Percentiles rank a stretch among this genome's conserved stretches.
These are phyloP conservation scores for Scolopax mira DNA, from an alignment of 2,113 vertebrate species.

Conservation along the genomic window DNA sequence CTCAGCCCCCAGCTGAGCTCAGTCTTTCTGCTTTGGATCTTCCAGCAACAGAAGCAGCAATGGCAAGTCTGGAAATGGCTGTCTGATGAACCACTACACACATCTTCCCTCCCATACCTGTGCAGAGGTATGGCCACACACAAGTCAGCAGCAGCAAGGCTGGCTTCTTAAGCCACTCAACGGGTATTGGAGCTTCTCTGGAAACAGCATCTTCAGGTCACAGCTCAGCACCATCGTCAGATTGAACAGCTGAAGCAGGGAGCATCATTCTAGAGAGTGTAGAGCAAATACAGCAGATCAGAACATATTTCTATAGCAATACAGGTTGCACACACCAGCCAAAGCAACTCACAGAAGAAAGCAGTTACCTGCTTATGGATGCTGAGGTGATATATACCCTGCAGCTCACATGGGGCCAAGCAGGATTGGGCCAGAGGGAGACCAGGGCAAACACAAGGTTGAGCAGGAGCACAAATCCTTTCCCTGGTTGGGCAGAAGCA, in stretches of 20 bases:
- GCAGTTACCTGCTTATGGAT: not conserved
- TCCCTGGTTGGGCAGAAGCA: not conserved
- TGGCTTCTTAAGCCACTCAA: not conserved
- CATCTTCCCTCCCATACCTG: not conserved
- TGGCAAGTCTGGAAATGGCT: not conserved
- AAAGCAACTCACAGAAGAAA: not conserved
- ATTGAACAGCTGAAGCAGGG: not conserved
- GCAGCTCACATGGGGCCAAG: not conserved
- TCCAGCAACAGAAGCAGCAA: not conserved
- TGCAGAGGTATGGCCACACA: not conserved
- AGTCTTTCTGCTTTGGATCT: not conserved
- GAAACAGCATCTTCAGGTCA: not conserved
- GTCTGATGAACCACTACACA: not conserved
- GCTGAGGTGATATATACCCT: not conserved
- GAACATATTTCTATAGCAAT: not conserved
- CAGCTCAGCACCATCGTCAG: not conserved
- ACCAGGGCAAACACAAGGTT: not conserved
- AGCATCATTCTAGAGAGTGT: not conserved
- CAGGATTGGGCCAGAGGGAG: not conserved
- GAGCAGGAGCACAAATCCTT: not conserved
- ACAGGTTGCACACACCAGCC: not conserved
- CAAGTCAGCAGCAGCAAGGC: not conserved
- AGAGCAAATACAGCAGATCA: not conserved
- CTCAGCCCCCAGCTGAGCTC: not conserved
- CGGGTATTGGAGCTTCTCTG: not conserved